phyloP scores from a whole-genome alignment of 2,888 invertebrate species.

The Mayetiola destructor region DNA sequence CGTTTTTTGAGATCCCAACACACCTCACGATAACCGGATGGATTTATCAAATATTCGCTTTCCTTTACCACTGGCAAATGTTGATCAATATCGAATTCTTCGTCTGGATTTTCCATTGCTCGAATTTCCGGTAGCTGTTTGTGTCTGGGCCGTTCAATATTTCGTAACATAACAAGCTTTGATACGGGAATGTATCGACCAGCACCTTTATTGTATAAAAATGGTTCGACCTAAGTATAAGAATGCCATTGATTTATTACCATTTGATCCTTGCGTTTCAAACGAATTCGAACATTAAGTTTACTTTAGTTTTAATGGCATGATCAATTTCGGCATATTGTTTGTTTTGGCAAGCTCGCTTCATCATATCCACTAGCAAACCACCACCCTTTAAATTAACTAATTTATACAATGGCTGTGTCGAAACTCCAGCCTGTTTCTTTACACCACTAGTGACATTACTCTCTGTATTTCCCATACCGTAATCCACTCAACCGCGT shows the following conservation, averaged over 20 bases:
- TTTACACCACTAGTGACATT: conserved; percentile 90
- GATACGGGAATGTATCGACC: conserved; percentile 84
- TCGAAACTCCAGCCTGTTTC: conserved; percentile 79
- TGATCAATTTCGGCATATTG: conserved; percentile 86
- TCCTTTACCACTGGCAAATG: conserved; percentile 53
- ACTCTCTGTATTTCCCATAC: conserved; percentile 73
- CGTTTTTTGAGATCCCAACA: conserved; percentile 87
- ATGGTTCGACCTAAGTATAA: conserved; percentile 60
- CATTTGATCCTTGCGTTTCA: background rate
- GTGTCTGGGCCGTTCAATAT: conserved; percentile 68
- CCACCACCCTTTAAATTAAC: conserved; percentile 89
- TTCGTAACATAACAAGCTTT: conserved; percentile 72
- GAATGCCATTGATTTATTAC: background rate
- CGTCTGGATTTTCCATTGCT: conserved; percentile 70
- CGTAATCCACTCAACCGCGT: too few species aligned
- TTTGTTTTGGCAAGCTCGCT: conserved; percentile 75
- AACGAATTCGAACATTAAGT: background rate
- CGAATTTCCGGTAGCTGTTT: conserved; percentile 64
- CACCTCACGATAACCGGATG: conserved; percentile 61
- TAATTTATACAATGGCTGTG: conserved; percentile 72
- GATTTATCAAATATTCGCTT: conserved; percentile 47
- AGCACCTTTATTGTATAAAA: conserved; percentile 83
- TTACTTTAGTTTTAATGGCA: conserved; percentile 67
- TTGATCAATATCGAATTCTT: conserved; percentile 69
- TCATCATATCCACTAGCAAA: conserved; percentile 84